Conservation (phyloP, 2,888 invertebrate genomes). For the Lasioglossum vierecki region DNA sequence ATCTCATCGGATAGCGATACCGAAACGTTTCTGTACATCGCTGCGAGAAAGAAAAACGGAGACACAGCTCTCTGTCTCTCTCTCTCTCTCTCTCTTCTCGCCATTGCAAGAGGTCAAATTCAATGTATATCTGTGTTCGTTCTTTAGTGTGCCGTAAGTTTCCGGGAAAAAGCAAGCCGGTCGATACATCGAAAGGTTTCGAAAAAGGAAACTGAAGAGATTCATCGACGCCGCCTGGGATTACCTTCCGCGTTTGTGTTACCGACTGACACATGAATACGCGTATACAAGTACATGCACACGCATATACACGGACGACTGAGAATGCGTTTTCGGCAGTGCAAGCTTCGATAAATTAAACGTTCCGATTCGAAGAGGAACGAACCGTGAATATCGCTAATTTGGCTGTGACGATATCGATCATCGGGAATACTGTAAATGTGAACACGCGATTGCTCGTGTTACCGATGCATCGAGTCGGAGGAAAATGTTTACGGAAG, state of each 20-base stretch:
- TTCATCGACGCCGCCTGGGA: constrained; percentile 15
- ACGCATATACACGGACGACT: not conserved
- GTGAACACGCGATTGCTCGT: constrained; percentile 15
- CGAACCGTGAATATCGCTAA: not conserved
- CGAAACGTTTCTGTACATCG: constrained; percentile 19
- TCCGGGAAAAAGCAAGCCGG: constrained; percentile 28
- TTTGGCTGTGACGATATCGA: constrained; percentile 10
- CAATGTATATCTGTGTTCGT: constrained; percentile 27
- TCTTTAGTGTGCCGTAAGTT: constrained; percentile 38
- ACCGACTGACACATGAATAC: constrained; percentile 20
- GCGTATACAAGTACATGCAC: not conserved
- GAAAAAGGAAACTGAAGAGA: not conserved
- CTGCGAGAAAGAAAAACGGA: not conserved
- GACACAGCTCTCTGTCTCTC: constrained; percentile 8
- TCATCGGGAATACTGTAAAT: not conserved
- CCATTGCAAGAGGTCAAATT: constrained; percentile 47
- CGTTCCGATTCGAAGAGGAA: not conserved
- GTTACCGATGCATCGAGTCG: constrained; percentile 28
- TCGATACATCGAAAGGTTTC: constrained; percentile 42
- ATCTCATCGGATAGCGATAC: constrained; percentile 1
- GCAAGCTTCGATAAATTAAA: constrained; percentile 8
- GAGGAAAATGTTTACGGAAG: constrained; percentile 27
- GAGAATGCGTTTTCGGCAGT: constrained; percentile 19
- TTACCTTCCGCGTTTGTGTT: constrained; percentile 21
- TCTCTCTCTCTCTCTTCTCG: constrained; percentile 12